These are phyloP conservation scores for Cottoperca gobio DNA, from an alignment of 2,797 vertebrate genomes.

Conservation along the genomic window DNA sequence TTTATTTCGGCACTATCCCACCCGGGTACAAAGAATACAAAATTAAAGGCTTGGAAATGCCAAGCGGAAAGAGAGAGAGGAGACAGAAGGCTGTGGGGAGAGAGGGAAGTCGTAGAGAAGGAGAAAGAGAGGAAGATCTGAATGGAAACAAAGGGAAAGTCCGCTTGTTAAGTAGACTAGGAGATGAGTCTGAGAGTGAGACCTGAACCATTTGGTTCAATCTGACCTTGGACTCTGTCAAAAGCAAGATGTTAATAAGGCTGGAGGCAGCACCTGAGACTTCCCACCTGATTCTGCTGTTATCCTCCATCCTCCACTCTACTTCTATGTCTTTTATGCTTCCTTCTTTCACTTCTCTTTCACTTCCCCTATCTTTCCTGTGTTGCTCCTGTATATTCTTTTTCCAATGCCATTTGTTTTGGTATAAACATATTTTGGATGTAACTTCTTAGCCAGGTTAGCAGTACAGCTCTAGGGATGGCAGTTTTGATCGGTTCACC, in stretches of 20 bases:
- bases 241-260: conserved; percentile 27
- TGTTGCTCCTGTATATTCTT: background rate
- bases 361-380: background rate
- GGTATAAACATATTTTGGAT: background rate
- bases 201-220: conserved; percentile 25
- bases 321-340: background rate
- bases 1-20: conserved; percentile 26
- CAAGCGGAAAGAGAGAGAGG: background rate
- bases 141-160: conserved; percentile 1
- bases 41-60: conserved; percentile 31
- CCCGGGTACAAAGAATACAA: conserved; percentile 20
- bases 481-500: background rate
- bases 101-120: background rate
- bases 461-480: background rate
- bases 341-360: background rate
- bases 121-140: background rate
- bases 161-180: conserved; percentile 8
- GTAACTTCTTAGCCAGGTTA: background rate
- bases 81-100: background rate
- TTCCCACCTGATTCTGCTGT: background rate
- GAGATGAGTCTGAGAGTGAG: background rate
- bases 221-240: conserved; percentile 28
- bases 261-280: conserved; percentile 21
- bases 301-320: background rate
- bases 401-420: background rate